Base-by-base conservation (phyloP, 2,113 vertebrate genomes). In the Gnathonemus longibarbis region DNA sequence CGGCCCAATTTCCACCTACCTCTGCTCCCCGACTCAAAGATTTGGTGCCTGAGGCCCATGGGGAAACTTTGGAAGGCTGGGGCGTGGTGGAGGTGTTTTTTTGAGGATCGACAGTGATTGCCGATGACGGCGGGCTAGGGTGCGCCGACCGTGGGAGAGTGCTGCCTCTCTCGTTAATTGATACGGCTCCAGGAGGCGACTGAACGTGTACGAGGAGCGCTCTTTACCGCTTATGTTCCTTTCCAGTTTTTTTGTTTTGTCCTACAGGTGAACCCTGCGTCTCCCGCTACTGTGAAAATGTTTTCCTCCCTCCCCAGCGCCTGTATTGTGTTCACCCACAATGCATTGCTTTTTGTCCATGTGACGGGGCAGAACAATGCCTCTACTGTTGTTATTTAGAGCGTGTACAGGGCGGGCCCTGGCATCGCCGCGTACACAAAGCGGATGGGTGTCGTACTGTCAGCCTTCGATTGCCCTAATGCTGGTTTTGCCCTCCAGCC, bases 111-210 rank as follows among this genome's bases (percentile, higher is more conserved):
- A 93, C 90, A 91, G 77, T 94, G 93, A 94, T 91, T 92, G 93
- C 93, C 92, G 77, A 90, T 80, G 92, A 53, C 49, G 91, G 91
- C 84, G 90, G 88, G 66, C 35, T 9, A 56, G 87, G 1, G 62
- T 89, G 90, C 56, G 86, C 35, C 42, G 91, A 88, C 91, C 86
- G 91, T 95, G 94, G 92, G 94, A 91, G 83, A 94, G 93, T 86
- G 86, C 31, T 84, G 74, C 58, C 49, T 80, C 10, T n/a, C 35
- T 24, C 6, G 17, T 84, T 89, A 39, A 31, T n/a, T 45, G 58
- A 52, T 62, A 27, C 85, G 52, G 90, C 90, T 52, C 62, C 46
- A 91, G 80, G 89, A 91, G 87, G 31, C 91, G 91, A 90, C 90
- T 91, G 39, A 91, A 52, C 31, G 87, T 77, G 39, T 85, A 53